Evolutionary conservation across 92 coral and sea anemone species (phyloP), one percentile per base, ranked within the genome.

Genomic region (Scolanthus callimorphus): DNA sequence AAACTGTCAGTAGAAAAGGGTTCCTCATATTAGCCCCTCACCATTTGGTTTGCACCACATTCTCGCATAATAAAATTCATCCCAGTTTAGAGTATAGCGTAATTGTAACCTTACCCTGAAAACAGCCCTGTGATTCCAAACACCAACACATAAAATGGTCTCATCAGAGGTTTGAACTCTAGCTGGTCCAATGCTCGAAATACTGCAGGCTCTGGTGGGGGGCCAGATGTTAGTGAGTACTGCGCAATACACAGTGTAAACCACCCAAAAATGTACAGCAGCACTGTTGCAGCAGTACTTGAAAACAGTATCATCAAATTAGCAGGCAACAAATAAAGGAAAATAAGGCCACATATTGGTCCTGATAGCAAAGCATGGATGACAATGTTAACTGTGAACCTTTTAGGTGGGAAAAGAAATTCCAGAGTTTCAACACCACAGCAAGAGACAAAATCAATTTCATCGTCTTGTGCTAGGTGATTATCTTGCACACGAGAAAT

Each of bases 191-290:
- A 79, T 13, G 96, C 57, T 44, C 89, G 70, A 57, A 83, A 91
- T n/a, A 77, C 65, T 0, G 96, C 97, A 25, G 87, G 82, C 60
- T 92, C 97, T 9, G 96, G 79, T 2, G 97, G 90, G 17, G 96
- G 81, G 23, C 71, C 34, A 17, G 91, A 76, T 13, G 79, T 83
- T 27, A 92, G 63, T 22, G 97, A 92, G 51, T 83, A 79, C 62
- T 84, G 90, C 13, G 92, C 83, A 53, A 81, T 71, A 62, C 96
- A 92, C 4, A 92, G 82, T 8, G 83, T 78, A 37, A 81, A 53
- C 97, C 97, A 92, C 11, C 96, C 96, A 11, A 87, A 69, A 27
- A 55, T 60, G 38, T 45, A 80, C 49, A 92, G 44, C 3, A 80
- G 59, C 1, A 79, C 90, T 20, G 90, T 70, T 1, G 64, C 83